Percentiles rank a stretch among this genome's conserved stretches.
Conservation (phyloP, 2,113 vertebrate genomes). For the Serinus canaria region DNA sequence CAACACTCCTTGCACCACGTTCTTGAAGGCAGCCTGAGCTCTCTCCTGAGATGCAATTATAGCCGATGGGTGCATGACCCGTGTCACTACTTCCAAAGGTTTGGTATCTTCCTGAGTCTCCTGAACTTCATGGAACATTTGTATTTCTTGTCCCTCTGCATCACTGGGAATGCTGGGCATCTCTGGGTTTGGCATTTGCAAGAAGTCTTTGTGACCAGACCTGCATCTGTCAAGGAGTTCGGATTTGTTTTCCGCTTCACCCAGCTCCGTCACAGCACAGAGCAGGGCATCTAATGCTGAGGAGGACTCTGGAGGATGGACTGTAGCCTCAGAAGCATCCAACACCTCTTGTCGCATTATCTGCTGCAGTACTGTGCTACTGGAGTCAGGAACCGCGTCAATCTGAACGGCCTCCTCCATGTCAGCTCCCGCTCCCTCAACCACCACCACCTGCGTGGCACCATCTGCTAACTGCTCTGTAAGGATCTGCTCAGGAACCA, state of each 20-base stretch:
- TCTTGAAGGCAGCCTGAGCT: slow-evolving; percentile 75
- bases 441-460: slow-evolving; percentile 87
- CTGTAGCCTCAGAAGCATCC: slow-evolving; percentile 56
- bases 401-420: slow-evolving; percentile 55
- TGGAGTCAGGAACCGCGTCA: slow-evolving; percentile 49
- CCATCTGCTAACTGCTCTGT: slow-evolving; percentile 70
- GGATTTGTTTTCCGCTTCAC: slow-evolving; percentile 70
- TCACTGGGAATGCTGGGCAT: background rate
- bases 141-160: slow-evolving; percentile 49
- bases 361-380: slow-evolving; percentile 62
- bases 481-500: slow-evolving; percentile 70
- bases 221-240: slow-evolving; percentile 43
- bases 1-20: slow-evolving; percentile 89
- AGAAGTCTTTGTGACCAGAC: slow-evolving; percentile 46
- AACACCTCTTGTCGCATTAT: slow-evolving; percentile 67
- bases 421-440: slow-evolving; percentile 71
- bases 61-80: slow-evolving; percentile 70
- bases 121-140: slow-evolving; percentile 70
- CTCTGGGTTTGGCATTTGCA: slow-evolving; percentile 68
- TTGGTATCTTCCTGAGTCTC: slow-evolving; percentile 53
- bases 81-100: slow-evolving; percentile 74
- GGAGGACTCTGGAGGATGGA: slow-evolving; percentile 76
- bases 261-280: slow-evolving; percentile 90
- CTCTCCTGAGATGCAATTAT: slow-evolving; percentile 69
- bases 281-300: slow-evolving; percentile 91